phyloP scores from a whole-genome alignment of 2,888 invertebrate species.

The Nomada fucata region DNA sequence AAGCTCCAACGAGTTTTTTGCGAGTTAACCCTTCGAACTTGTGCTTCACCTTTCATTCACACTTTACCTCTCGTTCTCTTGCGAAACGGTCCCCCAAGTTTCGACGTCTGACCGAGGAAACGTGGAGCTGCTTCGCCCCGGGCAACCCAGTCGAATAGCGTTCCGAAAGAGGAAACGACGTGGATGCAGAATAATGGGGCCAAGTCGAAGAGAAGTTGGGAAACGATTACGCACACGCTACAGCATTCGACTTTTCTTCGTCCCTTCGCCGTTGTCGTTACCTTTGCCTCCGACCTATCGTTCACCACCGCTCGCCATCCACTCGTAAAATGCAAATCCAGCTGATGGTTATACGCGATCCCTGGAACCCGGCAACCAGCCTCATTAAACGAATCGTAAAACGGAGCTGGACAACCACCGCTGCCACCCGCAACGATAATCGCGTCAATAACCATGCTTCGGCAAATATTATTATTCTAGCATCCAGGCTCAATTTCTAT shows the following conservation, averaged over 20 bases:
- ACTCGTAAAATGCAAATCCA: slow-evolving; percentile 80
- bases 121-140: too few relatives aligned
- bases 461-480: too few relatives aligned
- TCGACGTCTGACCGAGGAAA: too few relatives aligned
- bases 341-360: slow-evolving; percentile 74
- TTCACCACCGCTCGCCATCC: slow-evolving; percentile 63
- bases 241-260: not conserved
- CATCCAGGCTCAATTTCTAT: too few relatives aligned
- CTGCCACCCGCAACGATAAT: slow-evolving; percentile 68
- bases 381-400: slow-evolving; percentile 77
- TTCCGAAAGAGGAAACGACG: too few relatives aligned
- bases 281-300: not conserved
- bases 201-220: too few relatives aligned
- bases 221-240: not conserved
- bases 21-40: slow-evolving; percentile 40
- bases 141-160: too few relatives aligned
- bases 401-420: slow-evolving; percentile 59
- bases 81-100: too few relatives aligned
- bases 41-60: slow-evolving; percentile 1
- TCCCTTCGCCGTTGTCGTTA: not conserved
- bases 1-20: slow-evolving; percentile 49
- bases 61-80: too few relatives aligned
- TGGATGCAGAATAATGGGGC: too few relatives aligned
- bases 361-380: slow-evolving; percentile 69
- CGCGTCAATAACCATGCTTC: slow-evolving; percentile 47